A percentile compares a stretch with the other conserved stretches of the same genome.
Conservation (phyloP, 2,113 vertebrate species). For the Nestor notabilis region DNA sequence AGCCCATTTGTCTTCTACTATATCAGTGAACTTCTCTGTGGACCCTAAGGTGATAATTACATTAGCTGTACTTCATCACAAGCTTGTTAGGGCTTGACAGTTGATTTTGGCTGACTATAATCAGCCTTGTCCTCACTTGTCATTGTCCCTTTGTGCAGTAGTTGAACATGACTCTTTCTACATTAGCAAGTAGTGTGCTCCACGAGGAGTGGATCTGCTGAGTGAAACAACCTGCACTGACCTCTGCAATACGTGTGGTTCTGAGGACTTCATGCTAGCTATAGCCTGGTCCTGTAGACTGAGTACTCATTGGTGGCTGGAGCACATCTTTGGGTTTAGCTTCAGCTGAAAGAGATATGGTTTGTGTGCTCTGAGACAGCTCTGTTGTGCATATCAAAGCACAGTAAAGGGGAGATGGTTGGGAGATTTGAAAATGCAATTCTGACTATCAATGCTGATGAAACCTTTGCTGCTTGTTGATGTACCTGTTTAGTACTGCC, state of each 20-base stretch:
- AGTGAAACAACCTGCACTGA: not conserved
- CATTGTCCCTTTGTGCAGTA: slow-evolving; percentile 45
- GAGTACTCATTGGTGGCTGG: not conserved
- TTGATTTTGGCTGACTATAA: slow-evolving; percentile 61
- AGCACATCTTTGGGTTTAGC: not conserved
- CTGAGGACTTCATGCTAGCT: not conserved
- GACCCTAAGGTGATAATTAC: slow-evolving; percentile 59
- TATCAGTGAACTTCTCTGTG: slow-evolving; percentile 25
- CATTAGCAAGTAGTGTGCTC: not conserved
- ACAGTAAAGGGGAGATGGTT: not conserved
- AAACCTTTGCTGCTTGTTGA: not conserved
- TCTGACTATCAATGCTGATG: not conserved
- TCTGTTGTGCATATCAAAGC: not conserved
- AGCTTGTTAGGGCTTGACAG: slow-evolving; percentile 60
- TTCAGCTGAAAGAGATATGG: not conserved
- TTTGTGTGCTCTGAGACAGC: not conserved
- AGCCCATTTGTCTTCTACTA: slow-evolving; percentile 44
- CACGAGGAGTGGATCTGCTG: not conserved
- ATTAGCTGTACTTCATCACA: slow-evolving; percentile 59
- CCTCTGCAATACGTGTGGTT: not conserved
- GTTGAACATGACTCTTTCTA: slow-evolving; percentile 16
- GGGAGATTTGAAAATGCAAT: not conserved
- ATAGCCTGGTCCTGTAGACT: not conserved
- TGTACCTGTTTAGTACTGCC: not conserved
- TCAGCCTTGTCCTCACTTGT: slow-evolving; percentile 55